Base-by-base conservation (phyloP, 1,140 invertebrate species). In the Platyura marginata region DNA sequence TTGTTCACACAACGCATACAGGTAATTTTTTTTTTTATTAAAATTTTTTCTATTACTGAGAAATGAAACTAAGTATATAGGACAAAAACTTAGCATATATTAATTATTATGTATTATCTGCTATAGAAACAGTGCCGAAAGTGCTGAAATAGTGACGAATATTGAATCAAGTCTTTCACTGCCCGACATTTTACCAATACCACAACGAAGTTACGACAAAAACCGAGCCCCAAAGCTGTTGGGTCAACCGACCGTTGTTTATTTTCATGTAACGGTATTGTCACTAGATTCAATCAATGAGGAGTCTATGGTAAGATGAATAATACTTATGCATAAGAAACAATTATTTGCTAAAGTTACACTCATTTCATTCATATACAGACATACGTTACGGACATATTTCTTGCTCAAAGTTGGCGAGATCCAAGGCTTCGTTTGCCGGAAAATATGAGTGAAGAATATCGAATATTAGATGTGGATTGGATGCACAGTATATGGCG, bases 381-480 rank as follows among this genome's bases (percentile, higher is more conserved):
- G 87, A 90, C 87, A 10, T 91, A 90, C 61, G 85, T 88, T 45
- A 85, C 86, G 11, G 87, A 91, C 57, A 86, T 91, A 61, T 91
- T 90, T 61, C 68, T 91, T 49, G 86, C 85, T 45, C 86, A 90
- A 71, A 88, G 81, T 52, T 91, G 87, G 87, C 69, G 85, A 20
- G 87, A 91, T 66, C 81, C 83, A 45, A 70, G 86, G 43, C 67
- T 90, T 32, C 72, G 84, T 44, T 64, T 89, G 43, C 85, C 85
- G 22, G 84, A 87, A 59, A 89, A 90, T 59, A 91, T 90, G 87
- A 87, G 83, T 44, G 83, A 88, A 56, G 84, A 89, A 51, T 91
- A 91, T 60, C 68, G 87, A 44, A 86, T 90, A 53, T 65, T 91
- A 41, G 84, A 89, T 57, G 85, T 91, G 18, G 81, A 84, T 49